phyloP scores from a whole-genome alignment of 30 jellyfish, hydroid and myxozoan species.

The Kudoa iwatai region DNA sequence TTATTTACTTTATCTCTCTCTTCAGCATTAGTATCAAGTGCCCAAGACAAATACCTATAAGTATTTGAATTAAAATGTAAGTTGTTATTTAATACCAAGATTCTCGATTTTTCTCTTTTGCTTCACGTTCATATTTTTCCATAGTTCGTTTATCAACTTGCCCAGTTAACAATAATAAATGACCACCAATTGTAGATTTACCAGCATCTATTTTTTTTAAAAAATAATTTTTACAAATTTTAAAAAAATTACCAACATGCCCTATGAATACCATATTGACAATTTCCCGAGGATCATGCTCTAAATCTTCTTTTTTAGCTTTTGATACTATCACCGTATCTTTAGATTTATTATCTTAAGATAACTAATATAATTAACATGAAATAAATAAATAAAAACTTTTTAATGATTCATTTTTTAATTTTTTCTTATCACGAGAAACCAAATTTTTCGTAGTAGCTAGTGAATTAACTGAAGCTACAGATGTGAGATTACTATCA shows the following conservation, averaged over 20 bases:
- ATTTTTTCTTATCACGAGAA: too few relatives aligned
- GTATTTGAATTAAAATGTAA: not conserved
- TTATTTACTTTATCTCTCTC: slow-evolving; percentile 74
- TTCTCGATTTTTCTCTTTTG: slow-evolving; percentile 88
- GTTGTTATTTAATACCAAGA: slow-evolving; percentile 17
- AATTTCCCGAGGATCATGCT: too few relatives aligned
- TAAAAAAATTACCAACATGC: slow-evolving; percentile 43
- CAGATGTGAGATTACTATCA: too few relatives aligned
- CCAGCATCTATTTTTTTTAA: slow-evolving; percentile 51
- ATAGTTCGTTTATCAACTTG: slow-evolving; percentile 86
- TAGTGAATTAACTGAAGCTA: too few relatives aligned
- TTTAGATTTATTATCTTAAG: too few relatives aligned
- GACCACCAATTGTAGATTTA: slow-evolving; percentile 95
- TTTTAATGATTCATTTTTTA: too few relatives aligned
- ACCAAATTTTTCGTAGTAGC: too few relatives aligned
- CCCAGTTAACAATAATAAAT: slow-evolving; percentile 41
- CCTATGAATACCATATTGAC: slow-evolving; percentile 45
- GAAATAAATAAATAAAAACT: too few relatives aligned
- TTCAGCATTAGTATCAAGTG: slow-evolving; percentile 75
- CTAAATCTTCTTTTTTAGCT: too few relatives aligned
- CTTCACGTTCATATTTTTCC: slow-evolving; percentile 91
- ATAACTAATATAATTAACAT: too few relatives aligned
- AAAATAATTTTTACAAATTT: too few relatives aligned
- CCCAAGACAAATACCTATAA: slow-evolving; percentile 83
- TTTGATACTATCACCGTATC: too few relatives aligned